Conservation (phyloP, 2,113 vertebrate genomes). For the Pomatorhinus ruficollis region DNA sequence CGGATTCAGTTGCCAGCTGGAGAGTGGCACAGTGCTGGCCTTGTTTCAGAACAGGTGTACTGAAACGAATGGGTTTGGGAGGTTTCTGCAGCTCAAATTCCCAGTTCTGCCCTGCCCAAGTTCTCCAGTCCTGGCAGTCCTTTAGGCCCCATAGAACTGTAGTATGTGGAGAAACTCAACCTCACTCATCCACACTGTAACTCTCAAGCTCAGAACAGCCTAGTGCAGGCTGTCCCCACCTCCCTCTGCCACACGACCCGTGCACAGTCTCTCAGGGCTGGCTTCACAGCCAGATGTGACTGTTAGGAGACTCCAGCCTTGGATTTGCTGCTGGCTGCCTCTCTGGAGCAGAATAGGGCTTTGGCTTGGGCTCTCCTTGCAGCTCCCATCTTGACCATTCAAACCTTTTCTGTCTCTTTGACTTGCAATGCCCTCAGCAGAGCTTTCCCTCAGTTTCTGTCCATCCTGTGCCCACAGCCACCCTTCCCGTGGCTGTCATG, state of each 20-base stretch:
- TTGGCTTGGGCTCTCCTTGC: not conserved
- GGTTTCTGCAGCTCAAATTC: not conserved
- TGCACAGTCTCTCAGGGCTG: rapidly evolving
- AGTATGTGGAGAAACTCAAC: not conserved
- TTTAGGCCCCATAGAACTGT: not conserved
- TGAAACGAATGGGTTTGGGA: not conserved
- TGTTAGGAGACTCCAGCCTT: not conserved
- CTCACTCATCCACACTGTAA: not conserved
- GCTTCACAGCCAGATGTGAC: not conserved
- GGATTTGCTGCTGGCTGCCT: not conserved
- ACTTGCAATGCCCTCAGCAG: not conserved
- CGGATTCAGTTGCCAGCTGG: not conserved
- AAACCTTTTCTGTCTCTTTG: not conserved
- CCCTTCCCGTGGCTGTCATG: not conserved
- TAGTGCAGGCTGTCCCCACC: too few relatives aligned
- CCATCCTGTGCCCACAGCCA: not conserved
- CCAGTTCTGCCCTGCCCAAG: not conserved
- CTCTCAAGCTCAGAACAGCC: not conserved
- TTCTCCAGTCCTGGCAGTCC: not conserved
- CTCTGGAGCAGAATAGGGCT: not conserved
- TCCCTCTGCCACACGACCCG: rapidly evolving
- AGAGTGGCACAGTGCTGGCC: not conserved
- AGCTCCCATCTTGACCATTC: not conserved
- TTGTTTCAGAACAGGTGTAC: not conserved
- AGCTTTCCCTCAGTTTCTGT: not conserved